Conservation (phyloP, 1,140 invertebrate genomes). For the Drosophila biarmipes region DNA sequence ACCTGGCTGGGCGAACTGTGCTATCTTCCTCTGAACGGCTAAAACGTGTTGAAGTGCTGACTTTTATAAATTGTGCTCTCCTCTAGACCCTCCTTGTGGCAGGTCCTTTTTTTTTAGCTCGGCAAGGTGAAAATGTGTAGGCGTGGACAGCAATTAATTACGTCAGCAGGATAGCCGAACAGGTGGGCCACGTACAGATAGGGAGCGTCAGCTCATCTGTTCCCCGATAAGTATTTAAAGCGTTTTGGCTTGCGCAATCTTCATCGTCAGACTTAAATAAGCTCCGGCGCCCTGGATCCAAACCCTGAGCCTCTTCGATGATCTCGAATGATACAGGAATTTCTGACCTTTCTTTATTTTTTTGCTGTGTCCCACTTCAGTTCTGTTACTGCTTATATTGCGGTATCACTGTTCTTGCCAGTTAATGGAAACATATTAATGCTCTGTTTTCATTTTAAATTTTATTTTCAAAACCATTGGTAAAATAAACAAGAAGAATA, state of each 20-base stretch:
- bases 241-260: constrained; percentile 59
- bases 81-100: constrained; percentile 29
- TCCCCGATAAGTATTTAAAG: constrained; percentile 55
- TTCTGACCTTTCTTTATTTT: constrained; percentile 45
- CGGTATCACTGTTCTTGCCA: constrained; percentile 69
- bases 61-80: constrained; percentile 81
- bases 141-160: constrained; percentile 76
- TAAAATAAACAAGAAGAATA: no score
- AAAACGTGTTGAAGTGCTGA: constrained; percentile 79
- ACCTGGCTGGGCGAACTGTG: constrained; percentile 8
- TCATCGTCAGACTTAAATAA: background rate
- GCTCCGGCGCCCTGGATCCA: background rate
- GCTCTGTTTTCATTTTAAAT: constrained; percentile 44
- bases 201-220: constrained; percentile 8
- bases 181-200: constrained; percentile 14
- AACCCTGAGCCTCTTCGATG: constrained; percentile 16
- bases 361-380: background rate
- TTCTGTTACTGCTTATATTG: constrained; percentile 40
- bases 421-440: constrained; percentile 82
- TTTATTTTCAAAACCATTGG: constrained; percentile 40
- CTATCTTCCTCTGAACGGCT: constrained; percentile 50
- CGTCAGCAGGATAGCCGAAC: constrained; percentile 33
- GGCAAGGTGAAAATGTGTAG: constrained; percentile 54
- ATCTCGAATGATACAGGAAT: constrained; percentile 66
- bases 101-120: constrained; percentile 1